Base-by-base conservation (phyloP, 2,888 invertebrate species). In the Parelbella ahira region DNA sequence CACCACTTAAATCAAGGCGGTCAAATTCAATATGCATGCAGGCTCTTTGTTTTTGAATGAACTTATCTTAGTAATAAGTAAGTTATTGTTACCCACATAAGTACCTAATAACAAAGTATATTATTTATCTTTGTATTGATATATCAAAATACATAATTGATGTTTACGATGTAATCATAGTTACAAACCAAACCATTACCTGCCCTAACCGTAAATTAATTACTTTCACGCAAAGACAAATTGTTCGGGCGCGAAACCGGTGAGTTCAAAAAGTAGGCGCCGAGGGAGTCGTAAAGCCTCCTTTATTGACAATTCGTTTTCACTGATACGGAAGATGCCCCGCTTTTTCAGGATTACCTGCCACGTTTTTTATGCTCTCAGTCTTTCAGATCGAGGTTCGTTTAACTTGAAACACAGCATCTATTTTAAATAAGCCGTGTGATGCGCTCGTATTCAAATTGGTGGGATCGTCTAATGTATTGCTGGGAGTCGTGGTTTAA, bases 241-340 rank as follows among this genome's bases (percentile, higher is more conserved):
- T 15, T 15, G 37, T 15, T 21, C 7, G 5, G 3, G 11, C 27
- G 56, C 50, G 48, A 56, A 55, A 45, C 39, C 37, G 38, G 45
- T 47, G 47, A 49, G 42, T 48, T 53, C 44, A 44, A 44, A 18
- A 11, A 43, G 47, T 44, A 48, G 37, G 45, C 33, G 41, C 49
- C 48, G 6, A 27, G 50, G 48, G 56, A 43, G 34, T 37, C 51
- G 48, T 56, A 52, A 56, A 56, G 50, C 51, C 50, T 41, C 27
- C 36, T 60, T 59, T 59, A 68, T 67, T 63, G 64, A 61, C 64
- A 62, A 64, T 67, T 60, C 58, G 51, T 59, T 58, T 58, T 48
- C 48, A 59, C 53, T 60, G 64, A 58, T 53, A 59, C 55, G 60
- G 53, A 57, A 60, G 37, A 39, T 23, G 24, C 29, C 24, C 27